These are phyloP conservation scores for Diacarnus erythraeanus DNA, from an alignment of 37 sponge, comb jelly and placozoan genomes.

Conservation along the genomic window DNA sequence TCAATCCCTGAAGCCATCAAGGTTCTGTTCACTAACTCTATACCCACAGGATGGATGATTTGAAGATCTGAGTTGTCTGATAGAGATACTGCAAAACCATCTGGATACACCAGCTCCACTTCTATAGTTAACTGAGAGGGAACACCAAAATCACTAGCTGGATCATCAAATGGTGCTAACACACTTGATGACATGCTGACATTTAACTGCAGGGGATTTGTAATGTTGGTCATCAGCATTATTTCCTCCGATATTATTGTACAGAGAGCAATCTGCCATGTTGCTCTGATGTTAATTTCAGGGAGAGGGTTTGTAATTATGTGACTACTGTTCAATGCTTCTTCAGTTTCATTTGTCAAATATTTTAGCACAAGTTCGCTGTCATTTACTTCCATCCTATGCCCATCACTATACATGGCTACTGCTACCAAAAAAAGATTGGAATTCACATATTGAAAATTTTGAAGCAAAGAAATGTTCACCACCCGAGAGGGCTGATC, in stretches of 20 bases:
- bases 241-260: neutral
- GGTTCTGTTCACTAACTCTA: neutral
- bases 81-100: neutral
- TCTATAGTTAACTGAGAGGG: neutral
- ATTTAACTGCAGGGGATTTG: neutral
- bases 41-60: neutral
- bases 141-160: neutral
- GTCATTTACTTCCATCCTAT: conserved; percentile 17
- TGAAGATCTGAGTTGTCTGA: neutral
- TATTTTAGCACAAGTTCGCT: neutral
- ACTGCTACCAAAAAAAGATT: conserved; percentile 17
- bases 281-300: neutral
- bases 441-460: conserved; percentile 19
- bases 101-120: neutral
- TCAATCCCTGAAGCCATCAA: neutral
- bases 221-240: neutral
- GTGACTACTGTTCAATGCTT: neutral
- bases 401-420: conserved; percentile 45
- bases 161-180: conserved; percentile 6
- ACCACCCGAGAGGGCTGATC: neutral
- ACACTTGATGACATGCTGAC: neutral
- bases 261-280: neutral
- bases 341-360: neutral
- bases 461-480: conserved; percentile 13
- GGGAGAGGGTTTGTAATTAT: neutral